Percentiles rank a stretch among this genome's conserved stretches.
These are phyloP conservation scores for Pollenia amentaria DNA, from an alignment of 2,888 invertebrate genomes.

Conservation along the genomic window DNA sequence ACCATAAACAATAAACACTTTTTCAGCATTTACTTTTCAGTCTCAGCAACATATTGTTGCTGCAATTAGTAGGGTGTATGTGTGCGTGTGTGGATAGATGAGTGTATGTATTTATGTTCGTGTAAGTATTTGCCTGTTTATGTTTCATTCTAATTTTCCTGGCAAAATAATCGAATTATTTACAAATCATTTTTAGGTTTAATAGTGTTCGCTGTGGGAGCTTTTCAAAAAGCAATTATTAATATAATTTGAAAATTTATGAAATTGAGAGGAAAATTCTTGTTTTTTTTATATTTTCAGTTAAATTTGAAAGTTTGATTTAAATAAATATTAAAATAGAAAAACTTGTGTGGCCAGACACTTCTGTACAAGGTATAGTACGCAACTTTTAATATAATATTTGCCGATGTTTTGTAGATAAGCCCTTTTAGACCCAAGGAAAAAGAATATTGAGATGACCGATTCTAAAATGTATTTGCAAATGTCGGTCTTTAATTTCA, in stretches of 20 bases:
- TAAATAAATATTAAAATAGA: neutral
- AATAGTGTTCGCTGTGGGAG: constrained; percentile 14
- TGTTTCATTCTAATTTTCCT: neutral
- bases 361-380: no score
- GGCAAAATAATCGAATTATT: constrained; percentile 61
- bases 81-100: neutral
- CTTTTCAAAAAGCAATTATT: constrained; percentile 46
- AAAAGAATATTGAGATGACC: no score
- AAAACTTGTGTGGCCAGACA: no score
- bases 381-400: no score
- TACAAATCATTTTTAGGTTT: constrained; percentile 16
- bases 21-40: constrained; percentile 40
- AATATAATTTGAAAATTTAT: constrained; percentile 29
- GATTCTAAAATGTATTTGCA: no score
- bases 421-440: no score
- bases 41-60: constrained; percentile 61
- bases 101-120: neutral
- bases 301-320: constrained; percentile 10
- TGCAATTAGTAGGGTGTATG: neutral
- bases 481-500: no score
- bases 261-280: constrained; percentile 27
- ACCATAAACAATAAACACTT: constrained; percentile 70
- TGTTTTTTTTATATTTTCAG: neutral
- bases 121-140: neutral
- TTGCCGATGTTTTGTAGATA: no score